Percentiles rank a stretch among this genome's conserved stretches.
Conservation (phyloP, 2,888 invertebrate genomes). For the Lapara coniferarum region DNA sequence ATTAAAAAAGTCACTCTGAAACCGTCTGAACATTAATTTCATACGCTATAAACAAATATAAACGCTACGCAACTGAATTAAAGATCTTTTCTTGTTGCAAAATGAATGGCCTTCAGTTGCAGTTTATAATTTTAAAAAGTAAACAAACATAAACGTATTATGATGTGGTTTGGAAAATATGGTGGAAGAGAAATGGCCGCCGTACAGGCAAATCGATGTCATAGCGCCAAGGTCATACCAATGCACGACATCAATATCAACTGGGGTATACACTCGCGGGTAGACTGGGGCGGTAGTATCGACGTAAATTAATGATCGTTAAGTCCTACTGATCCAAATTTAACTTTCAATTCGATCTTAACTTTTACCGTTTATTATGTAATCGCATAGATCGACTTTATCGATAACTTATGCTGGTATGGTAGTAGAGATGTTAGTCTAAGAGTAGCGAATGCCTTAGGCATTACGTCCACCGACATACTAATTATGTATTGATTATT, state of each 20-base stretch:
- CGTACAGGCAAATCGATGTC: constrained; percentile 8
- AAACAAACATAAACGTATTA: constrained; percentile 10
- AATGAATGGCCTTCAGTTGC: not conserved
- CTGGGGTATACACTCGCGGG: not conserved
- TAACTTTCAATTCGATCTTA: too few species aligned
- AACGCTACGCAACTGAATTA: not conserved
- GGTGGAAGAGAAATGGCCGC: not conserved
- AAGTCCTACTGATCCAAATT: too few species aligned
- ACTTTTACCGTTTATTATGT: too few species aligned
- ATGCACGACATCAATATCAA: not conserved
- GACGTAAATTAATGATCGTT: too few species aligned
- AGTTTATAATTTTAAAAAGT: not conserved
- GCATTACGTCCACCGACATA: too few species aligned
- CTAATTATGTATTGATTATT: too few species aligned
- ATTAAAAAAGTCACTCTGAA: not conserved
- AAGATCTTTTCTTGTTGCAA: not conserved
- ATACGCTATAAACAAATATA: not conserved
- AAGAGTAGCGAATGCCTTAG: too few species aligned
- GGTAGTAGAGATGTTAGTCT: too few species aligned
- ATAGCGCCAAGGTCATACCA: constrained; percentile 11
- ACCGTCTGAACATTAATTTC: not conserved
- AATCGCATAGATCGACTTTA: not conserved
- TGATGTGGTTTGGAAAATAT: constrained; percentile 16
- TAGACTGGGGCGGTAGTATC: too few species aligned
- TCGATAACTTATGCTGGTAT: too few species aligned